Percentiles rank a stretch among this genome's conserved stretches.
Conservation (phyloP, 2,888 invertebrate genomes). For the Rotaria macrura region DNA sequence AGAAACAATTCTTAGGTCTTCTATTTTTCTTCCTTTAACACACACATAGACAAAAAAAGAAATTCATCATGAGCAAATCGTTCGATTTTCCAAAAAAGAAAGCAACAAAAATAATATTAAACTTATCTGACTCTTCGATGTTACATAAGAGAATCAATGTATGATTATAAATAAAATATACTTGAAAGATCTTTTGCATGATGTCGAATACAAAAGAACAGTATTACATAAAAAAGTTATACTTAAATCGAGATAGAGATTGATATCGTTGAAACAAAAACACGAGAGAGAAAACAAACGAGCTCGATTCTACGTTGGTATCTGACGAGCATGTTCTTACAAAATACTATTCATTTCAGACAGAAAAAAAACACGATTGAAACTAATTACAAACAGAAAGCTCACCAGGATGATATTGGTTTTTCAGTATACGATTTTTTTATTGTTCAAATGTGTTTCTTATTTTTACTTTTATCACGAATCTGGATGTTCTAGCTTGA, state of each 20-base stretch:
- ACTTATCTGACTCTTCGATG: constrained; percentile 8
- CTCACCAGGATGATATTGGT: not conserved
- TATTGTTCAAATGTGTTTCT: not conserved
- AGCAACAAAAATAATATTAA: not conserved
- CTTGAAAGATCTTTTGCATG: not conserved
- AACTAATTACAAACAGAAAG: constrained; percentile 13
- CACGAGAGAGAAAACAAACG: constrained; percentile 14
- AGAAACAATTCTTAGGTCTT: not conserved
- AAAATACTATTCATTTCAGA: constrained; percentile 21
- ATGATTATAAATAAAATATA: not conserved
- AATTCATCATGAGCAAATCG: not conserved
- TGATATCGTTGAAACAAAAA: not conserved
- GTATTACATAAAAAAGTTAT: not conserved
- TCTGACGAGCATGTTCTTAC: constrained; percentile 25
- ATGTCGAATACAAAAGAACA: not conserved
- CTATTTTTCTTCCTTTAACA: not conserved
- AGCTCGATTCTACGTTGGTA: constrained; percentile 21
- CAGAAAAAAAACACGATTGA: constrained; percentile 7
- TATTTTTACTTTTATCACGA: not conserved
- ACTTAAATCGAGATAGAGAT: not conserved
- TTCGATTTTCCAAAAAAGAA: not conserved
- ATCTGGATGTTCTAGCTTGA: not conserved
- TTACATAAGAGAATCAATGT: not conserved
- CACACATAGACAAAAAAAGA: too few species aligned
- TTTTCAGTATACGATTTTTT: not conserved